phyloP scores from a whole-genome alignment of 2,113 vertebrate species.

The Elephas maximus region DNA sequence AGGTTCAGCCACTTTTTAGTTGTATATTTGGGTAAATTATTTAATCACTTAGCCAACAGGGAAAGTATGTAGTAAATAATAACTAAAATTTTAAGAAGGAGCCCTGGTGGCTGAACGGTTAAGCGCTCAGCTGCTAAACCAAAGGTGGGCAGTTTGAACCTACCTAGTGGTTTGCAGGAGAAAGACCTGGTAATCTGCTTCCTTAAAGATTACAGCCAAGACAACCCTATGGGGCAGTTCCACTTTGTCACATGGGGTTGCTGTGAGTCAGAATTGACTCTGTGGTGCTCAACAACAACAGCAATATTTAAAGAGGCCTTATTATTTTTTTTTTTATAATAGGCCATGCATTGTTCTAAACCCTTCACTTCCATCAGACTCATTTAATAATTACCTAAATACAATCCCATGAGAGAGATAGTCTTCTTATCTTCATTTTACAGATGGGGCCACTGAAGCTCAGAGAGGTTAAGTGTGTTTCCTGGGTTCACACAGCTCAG shows the following conservation, averaged over 20 bases:
- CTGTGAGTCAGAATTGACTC: neutral
- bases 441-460: no score
- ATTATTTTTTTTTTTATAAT: no score
- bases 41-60: neutral
- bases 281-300: neutral
- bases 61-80: neutral
- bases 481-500: neutral
- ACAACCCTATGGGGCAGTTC: neutral
- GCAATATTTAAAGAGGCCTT: no score
- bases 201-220: no score
- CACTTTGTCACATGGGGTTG: neutral
- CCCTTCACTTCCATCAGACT: no score
- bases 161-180: no score
- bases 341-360: no score
- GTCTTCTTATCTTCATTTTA: no score
- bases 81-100: neutral
- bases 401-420: no score
- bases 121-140: neutral
- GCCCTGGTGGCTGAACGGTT: neutral
- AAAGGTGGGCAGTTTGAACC: neutral
- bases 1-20: neutral
- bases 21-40: constrained; percentile 5
- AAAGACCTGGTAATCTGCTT: no score
- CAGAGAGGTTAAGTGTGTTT: neutral
- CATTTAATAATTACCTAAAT: no score